Conservation (phyloP, 2,888 invertebrate species). For the Leucoma salicis region DNA sequence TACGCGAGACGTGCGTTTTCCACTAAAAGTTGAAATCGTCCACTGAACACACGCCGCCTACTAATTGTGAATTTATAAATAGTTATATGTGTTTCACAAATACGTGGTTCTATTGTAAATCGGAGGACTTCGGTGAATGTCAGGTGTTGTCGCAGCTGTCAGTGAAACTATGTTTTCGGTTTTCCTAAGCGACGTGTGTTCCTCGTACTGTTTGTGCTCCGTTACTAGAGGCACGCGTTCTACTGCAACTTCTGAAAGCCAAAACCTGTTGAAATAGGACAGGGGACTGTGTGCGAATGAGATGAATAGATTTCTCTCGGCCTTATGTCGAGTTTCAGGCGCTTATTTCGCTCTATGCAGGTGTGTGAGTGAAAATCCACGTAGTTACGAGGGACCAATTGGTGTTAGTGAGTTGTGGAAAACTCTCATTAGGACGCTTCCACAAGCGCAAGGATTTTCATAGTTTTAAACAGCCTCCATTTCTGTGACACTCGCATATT, state of each 20-base stretch:
- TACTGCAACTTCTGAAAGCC: slow-evolving; percentile 77
- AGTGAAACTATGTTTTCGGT: slow-evolving; percentile 77
- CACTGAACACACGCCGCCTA: slow-evolving; percentile 61
- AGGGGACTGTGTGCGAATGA: slow-evolving; percentile 61
- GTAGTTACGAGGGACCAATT: slow-evolving; percentile 63
- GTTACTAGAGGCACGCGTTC: slow-evolving; percentile 78
- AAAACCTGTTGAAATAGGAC: slow-evolving; percentile 82
- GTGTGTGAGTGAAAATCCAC: slow-evolving; percentile 76
- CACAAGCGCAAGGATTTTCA: slow-evolving; percentile 66
- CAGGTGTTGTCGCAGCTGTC: slow-evolving; percentile 73
- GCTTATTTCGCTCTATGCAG: slow-evolving; percentile 67
- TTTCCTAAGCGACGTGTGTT: slow-evolving; percentile 72
- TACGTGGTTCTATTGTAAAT: slow-evolving; percentile 53
- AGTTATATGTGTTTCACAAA: slow-evolving; percentile 64
- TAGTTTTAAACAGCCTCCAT: slow-evolving; percentile 45
- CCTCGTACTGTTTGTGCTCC: slow-evolving; percentile 74
- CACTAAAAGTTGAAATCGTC: slow-evolving; percentile 50
- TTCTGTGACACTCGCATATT: slow-evolving; percentile 1
- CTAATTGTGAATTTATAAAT: slow-evolving; percentile 70
- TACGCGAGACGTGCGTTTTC: slow-evolving; percentile 50
- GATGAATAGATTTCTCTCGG: slow-evolving; percentile 43
- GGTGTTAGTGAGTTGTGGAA: slow-evolving; percentile 79
- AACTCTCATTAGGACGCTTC: slow-evolving; percentile 75
- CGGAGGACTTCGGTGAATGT: slow-evolving; percentile 63
- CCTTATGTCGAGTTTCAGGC: slow-evolving; percentile 61